Evolutionary conservation across 2,888 invertebrate genomes (phyloP), one percentile per base, ranked within the genome.

Genomic region (Atrina japonica): DNA sequence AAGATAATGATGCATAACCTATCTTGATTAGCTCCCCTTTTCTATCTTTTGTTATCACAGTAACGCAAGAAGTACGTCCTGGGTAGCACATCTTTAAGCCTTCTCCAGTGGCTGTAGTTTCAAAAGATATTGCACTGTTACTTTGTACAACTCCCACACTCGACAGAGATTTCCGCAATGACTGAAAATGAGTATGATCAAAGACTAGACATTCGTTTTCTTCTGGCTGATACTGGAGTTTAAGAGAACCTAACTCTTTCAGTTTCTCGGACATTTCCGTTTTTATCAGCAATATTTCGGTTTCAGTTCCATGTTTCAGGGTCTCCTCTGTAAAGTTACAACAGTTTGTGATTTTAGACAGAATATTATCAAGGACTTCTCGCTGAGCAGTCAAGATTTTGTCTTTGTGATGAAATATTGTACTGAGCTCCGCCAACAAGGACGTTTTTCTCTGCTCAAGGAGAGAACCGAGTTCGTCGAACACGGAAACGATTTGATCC

Each of bases 301-400:
- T 91, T 72, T 91, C 91, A 72, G 88, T 90, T 43, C 91, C 91
- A 73, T 90, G 88, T 47, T 88, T 86, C n/a, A 92, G 81, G 0
- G 92, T 91, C 52, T 91, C 91, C 73, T 92, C 91, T 3, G 92
- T 91, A 69, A 92, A 89, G 50, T 90, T 90, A 79, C 91, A 91
- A 73, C 91, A 91, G 63, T 88, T 90, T 71, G 86, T 88, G 55
- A 92, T 89, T 74, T 88, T 90, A 35, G 87, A 81, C 30, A 91
- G 83, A 69, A 89, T 89, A n/a, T 83, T 86, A 66, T 89, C 89
- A 77, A 90, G 85, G 60, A 87, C 82, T 65, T 86, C 88, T 76
- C 87, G 84, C 77, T 91, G 91, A 47, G 82, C 81, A 53, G 80
- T 80, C 55, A 91, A 80, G 1, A 88, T 88, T 64, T 86, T 75